Evolutionary conservation across 2,888 invertebrate genomes (phyloP).

Genomic region (Fragum whitleyi): DNA sequence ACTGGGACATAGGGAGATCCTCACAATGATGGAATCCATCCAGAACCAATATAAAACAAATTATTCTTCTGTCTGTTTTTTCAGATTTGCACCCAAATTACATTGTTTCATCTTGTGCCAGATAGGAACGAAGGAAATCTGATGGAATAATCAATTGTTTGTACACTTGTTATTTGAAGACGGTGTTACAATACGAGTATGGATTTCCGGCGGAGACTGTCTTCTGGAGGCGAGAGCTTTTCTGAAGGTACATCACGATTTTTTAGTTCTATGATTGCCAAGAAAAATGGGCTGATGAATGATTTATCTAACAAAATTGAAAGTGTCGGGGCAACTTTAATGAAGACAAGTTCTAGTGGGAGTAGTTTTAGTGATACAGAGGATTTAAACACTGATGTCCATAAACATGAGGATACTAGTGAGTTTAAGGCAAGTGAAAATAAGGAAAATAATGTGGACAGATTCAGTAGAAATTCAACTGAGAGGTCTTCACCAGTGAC

Average conservation of each 20-base stretch:
- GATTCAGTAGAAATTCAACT: background rate
- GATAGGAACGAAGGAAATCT: constrained; percentile 11
- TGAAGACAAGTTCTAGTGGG: constrained; percentile 71
- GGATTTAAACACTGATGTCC: background rate
- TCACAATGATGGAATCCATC: background rate
- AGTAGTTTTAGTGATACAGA: constrained; percentile 68
- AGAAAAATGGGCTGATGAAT: constrained; percentile 82
- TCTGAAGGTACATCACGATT: constrained; percentile 81
- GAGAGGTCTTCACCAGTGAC: background rate
- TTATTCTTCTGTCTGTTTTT: constrained; percentile 18
- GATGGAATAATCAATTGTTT: constrained; percentile 38
- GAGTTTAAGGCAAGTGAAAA: constrained; percentile 32
- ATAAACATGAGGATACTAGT: background rate
- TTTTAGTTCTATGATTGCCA: constrained; percentile 81
- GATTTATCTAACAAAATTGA: constrained; percentile 83
- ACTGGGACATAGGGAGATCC: no score
- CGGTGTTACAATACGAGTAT: constrained; percentile 35
- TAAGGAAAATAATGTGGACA: constrained; percentile 36
- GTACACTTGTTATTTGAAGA: constrained; percentile 22
- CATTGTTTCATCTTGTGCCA: background rate
- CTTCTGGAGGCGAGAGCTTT: constrained; percentile 71
- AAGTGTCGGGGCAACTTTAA: constrained; percentile 69
- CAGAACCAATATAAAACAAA: constrained; percentile 8
- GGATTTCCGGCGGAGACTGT: constrained; percentile 62
- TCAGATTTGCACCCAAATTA: constrained; percentile 30